Base-by-base conservation (phyloP, 2,113 vertebrate species). In the Eurypyga helias region DNA sequence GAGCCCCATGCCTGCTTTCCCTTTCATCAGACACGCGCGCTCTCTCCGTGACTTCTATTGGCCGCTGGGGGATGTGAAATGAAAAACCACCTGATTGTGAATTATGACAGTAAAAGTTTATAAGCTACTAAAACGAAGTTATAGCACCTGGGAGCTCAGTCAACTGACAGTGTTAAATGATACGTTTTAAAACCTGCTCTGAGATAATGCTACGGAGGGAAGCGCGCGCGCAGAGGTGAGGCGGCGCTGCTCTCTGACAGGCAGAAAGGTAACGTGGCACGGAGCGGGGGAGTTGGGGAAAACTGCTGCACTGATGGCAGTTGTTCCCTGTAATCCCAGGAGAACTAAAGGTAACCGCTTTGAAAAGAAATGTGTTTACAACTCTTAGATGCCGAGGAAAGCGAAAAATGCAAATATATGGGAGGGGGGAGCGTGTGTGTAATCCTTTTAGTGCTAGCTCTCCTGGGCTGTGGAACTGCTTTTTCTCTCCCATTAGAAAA, bases 71-170 rank as follows among this genome's bases (percentile, higher is more conserved):
- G 95, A 91, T 94, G 91, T 72, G 86, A 95, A 97, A 94, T 97
- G 95, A 97, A 97, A 98, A 97, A 93, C 80, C 90, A 70, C 80
- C 92, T 96, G 96, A 96, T 97, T 93, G 96, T 97, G 97, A 98
- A 98, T 98, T 96, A 97, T 17, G 95, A 97, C 96, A 93, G 95
- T 98, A 97, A 98, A 98, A 98, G 96, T 98, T 98, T 98, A 98
- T 97, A 97, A 97, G 98, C 97, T 97, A 72, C 97, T 98, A 97
- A 98, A 98, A 97, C 87, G 95, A 98, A 97, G 95, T 97, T 98
- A 98, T 90, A 87, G 98, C 86, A 94, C 97, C 97, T 97, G 92
- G 95, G 97, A 97, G 97, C 94, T 97, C 97, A 98, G 96, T 93
- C 96, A 93, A 64, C 90, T 95, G 87, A 58, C 94, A 77, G 28